phyloP scores from a whole-genome alignment of 2,113 vertebrate genomes.

The Noturus placidus region DNA sequence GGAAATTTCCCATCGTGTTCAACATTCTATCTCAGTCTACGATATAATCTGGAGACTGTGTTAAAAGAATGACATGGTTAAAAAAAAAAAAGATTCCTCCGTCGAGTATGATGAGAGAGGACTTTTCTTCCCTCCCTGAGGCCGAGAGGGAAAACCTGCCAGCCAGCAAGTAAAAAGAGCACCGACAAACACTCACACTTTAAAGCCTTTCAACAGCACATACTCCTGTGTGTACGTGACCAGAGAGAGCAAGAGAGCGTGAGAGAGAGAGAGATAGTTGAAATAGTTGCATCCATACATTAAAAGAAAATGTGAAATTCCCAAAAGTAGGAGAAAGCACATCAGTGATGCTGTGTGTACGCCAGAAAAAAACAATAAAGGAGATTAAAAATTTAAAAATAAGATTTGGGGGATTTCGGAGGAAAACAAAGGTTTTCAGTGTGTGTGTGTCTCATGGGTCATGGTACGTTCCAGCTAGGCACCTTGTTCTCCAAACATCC shows the following conservation, averaged over 20 bases:
- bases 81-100: background rate
- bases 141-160: conserved; percentile 38
- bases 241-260: background rate
- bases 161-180: conserved; percentile 35
- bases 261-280: conserved; percentile 1
- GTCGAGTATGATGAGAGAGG: background rate
- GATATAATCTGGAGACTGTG: background rate
- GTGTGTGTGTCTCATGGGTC: background rate
- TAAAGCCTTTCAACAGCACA: conserved; percentile 39
- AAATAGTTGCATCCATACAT: conserved; percentile 35
- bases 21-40: background rate
- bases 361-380: background rate
- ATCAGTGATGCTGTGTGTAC: conserved; percentile 36
- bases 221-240: conserved; percentile 26
- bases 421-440: background rate
- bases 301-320: conserved; percentile 30
- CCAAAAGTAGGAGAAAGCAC: conserved; percentile 13
- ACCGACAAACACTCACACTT: conserved; percentile 39
- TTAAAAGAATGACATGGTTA: background rate
- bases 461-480: background rate
- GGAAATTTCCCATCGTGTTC: background rate
- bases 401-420: background rate
- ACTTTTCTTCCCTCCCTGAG: conserved; percentile 15
- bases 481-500: background rate
- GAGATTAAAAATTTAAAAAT: too few relatives aligned